These are phyloP conservation scores for Beaufortia kweichowensis DNA, from an alignment of 2,113 vertebrate species.

Conservation along the genomic window DNA sequence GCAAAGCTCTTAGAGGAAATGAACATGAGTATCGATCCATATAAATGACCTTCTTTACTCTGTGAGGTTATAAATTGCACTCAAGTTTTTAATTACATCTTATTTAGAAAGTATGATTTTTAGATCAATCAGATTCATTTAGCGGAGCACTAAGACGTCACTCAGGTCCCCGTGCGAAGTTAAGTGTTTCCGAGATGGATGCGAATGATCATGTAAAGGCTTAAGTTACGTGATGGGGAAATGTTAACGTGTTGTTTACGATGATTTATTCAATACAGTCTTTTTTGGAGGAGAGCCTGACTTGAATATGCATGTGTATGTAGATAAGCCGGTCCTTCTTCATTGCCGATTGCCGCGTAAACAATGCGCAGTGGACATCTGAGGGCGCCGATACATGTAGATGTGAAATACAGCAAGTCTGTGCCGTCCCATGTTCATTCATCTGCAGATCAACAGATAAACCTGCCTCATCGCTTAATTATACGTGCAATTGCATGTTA, in stretches of 20 bases:
- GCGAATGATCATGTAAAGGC: background rate
- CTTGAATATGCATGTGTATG: conserved; percentile 56
- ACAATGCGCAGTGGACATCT: conserved; percentile 45
- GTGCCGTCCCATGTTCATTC: conserved; percentile 41
- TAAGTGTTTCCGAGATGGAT: background rate
- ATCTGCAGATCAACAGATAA: conserved; percentile 38
- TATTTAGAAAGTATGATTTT: conserved; percentile 20
- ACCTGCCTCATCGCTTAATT: conserved; percentile 49
- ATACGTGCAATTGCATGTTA: conserved; percentile 38
- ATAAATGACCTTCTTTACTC: conserved; percentile 19
- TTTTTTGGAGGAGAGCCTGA: conserved; percentile 44
- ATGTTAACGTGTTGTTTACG: conserved; percentile 46
- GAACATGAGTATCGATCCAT: conserved; percentile 10
- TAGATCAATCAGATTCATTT: conserved; percentile 17
- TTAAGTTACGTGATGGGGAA: background rate
- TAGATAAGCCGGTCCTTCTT: conserved; percentile 46
- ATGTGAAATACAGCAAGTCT: conserved; percentile 25
- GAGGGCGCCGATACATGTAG: conserved; percentile 30
- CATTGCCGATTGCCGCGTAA: conserved; percentile 49
- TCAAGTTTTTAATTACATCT: conserved; percentile 41
- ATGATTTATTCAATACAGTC: conserved; percentile 41
- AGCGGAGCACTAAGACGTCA: background rate
- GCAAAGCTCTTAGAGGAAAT: conserved; percentile 9
- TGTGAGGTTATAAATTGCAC: conserved; percentile 18
- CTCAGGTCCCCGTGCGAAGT: background rate